A percentile compares a stretch with the other conserved stretches of the same genome.
Conservation (phyloP, 2,888 invertebrate species). For the Agrenia bidenticulata region DNA sequence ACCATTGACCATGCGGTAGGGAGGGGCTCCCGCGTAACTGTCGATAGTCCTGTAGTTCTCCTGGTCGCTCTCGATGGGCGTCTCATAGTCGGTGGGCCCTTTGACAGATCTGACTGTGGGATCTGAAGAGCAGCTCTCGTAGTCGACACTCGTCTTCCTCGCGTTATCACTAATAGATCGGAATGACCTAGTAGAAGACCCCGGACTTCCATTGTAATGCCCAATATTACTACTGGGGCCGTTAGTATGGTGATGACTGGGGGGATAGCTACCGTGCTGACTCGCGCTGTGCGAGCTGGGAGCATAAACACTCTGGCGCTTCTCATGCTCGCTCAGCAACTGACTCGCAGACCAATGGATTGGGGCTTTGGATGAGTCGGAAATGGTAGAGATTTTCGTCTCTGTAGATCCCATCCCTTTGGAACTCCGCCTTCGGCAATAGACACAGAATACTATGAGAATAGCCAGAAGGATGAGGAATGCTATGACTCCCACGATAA, state of each 20-base stretch:
- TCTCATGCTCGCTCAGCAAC: constrained; percentile 63
- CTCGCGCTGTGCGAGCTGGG: constrained; percentile 42
- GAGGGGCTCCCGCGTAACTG: constrained; percentile 43
- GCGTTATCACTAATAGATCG: constrained; percentile 49
- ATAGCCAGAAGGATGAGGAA: constrained; percentile 58
- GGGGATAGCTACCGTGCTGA: constrained; percentile 23
- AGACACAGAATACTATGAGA: constrained; percentile 61
- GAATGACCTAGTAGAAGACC: constrained; percentile 50
- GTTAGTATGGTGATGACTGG: constrained; percentile 15
- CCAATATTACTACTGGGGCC: constrained; percentile 23
- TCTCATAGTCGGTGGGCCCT: constrained; percentile 50
- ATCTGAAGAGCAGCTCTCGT: constrained; percentile 52
- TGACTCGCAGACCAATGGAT: constrained; percentile 61
- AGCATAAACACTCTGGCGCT: constrained; percentile 60
- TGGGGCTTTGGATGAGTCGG: constrained; percentile 47
- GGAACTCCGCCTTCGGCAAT: constrained; percentile 56
- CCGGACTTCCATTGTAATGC: constrained; percentile 45
- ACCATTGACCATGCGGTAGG: constrained; percentile 42
- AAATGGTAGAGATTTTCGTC: constrained; percentile 51
- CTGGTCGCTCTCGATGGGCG: constrained; percentile 50
- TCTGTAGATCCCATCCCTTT: constrained; percentile 50
- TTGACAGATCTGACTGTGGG: constrained; percentile 47
- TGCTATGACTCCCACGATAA: constrained; percentile 58
- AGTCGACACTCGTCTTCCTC: constrained; percentile 48
- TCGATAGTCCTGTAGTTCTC: constrained; percentile 51